Conservation (phyloP, 2,888 invertebrate genomes). For the Synanthedon myopaeformis region DNA sequence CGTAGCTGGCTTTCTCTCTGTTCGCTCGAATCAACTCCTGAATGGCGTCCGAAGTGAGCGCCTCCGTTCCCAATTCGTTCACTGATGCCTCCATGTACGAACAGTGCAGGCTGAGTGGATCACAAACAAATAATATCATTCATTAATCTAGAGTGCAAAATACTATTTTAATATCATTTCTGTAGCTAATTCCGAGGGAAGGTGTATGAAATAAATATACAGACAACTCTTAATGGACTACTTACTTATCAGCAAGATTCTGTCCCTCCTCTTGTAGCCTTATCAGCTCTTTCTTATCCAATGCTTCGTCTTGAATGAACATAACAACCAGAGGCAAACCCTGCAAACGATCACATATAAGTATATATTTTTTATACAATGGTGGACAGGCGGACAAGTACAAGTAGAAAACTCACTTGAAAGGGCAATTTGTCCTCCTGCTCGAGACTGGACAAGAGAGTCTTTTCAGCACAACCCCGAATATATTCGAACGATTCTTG, state of each 20-base stretch:
- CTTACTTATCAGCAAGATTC: conserved; percentile 86
- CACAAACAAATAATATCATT: not conserved
- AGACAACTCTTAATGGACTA: conserved; percentile 5
- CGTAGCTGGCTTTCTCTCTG: conserved; percentile 82
- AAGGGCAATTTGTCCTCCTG: conserved; percentile 90
- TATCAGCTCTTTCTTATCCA: conserved; percentile 87
- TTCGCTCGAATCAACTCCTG: conserved; percentile 81
- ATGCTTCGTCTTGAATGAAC: conserved; percentile 86
- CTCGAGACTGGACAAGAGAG: conserved; percentile 88
- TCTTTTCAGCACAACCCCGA: conserved; percentile 90
- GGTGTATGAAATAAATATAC: too few species aligned
- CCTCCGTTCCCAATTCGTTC: conserved; percentile 74
- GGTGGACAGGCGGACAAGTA: not conserved
- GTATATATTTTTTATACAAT: not conserved
- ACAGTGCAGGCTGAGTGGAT: conserved; percentile 77
- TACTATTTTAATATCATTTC: too few species aligned
- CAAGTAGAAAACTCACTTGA: conserved; percentile 58
- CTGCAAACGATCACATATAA: conserved; percentile 17
- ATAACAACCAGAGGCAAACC: conserved; percentile 88
- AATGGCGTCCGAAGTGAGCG: conserved; percentile 78
- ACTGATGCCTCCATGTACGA: conserved; percentile 86
- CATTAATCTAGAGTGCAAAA: too few species aligned
- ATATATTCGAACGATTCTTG: conserved; percentile 93
- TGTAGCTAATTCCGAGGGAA: too few species aligned
- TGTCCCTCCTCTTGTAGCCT: conserved; percentile 90